Base-by-base conservation (phyloP, 1,140 invertebrate genomes). In the Drosophila azteca region DNA sequence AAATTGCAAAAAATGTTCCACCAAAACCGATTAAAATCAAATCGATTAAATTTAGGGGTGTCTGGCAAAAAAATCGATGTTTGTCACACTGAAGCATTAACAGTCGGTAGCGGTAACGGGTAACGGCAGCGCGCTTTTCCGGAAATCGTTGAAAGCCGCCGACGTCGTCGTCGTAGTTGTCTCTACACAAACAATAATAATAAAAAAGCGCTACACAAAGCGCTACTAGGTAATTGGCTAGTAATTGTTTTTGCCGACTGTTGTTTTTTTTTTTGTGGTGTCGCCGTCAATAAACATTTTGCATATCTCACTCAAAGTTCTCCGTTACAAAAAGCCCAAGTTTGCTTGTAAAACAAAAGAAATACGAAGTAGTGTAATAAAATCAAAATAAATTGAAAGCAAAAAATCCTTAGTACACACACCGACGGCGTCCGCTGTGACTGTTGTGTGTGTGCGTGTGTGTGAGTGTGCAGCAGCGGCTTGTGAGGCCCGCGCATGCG, bases 371-470 rank as follows among this genome's bases (percentile, higher is more conserved):
- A 74, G 74, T 85, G 82, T 61, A 66, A 80, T 76, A 76, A 80
- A 81, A 87, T 70, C 75, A 87, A 85, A 82, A 85, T 87, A 78
- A 85, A 67, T 85, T 82, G 41, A 81, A 80, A 87, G 65, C 82
- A 75, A 87, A 87, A 84, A 85, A 81, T 82, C 69, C 74, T 71
- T 62, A 75, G 65, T 78, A 84, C 80, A 71, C 65, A 48, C 69
- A 61, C 62, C 57, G 41, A 62, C 51, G 44, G 55, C 60, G 24
- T 44, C 48, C 51, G 55, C 43, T 53, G 60, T 43, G 50, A 50
- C 24, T 48, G 43, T 11, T 35, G 52, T 51, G 55, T 49, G 29
- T 59, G 73, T 74, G 60, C 26, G 43, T 39, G 70, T 60, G 62
- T 62, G 41, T 44, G 31, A 48, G 59, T 48, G 45, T 66, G 45